Percentiles rank a stretch among this genome's conserved stretches.
phyloP scores from a whole-genome alignment of 2,888 invertebrate species.

The Meteorus colon region DNA sequence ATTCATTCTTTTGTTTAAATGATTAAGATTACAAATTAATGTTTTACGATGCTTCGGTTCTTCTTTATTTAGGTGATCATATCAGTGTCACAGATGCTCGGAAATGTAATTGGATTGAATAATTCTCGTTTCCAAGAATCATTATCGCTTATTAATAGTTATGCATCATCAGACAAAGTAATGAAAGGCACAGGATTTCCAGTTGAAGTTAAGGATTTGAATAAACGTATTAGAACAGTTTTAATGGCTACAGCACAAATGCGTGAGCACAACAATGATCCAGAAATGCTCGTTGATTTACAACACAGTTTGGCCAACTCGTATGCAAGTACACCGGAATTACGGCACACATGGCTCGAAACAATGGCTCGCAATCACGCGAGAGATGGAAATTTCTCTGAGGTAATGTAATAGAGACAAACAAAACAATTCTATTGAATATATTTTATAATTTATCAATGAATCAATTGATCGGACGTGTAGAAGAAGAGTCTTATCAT shows the following conservation, averaged over 20 bases:
- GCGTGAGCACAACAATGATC: constrained; percentile 91
- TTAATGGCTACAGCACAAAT: constrained; percentile 95
- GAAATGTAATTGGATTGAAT: constrained; percentile 91
- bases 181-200: constrained; percentile 95
- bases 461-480: too few relatives aligned
- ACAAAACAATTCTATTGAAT: too few relatives aligned
- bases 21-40: not conserved
- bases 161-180: constrained; percentile 93
- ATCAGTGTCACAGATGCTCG: constrained; percentile 94
- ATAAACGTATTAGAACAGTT: constrained; percentile 93
- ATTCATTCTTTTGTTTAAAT: too few relatives aligned
- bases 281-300: constrained; percentile 92
- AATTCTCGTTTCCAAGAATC: constrained; percentile 97
- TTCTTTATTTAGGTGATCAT: constrained; percentile 85
- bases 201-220: constrained; percentile 93
- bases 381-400: constrained; percentile 88
- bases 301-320: constrained; percentile 95
- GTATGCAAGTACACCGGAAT: constrained; percentile 94
- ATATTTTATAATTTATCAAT: too few relatives aligned
- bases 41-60: not conserved
- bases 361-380: constrained; percentile 92
- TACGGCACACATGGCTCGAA: constrained; percentile 96
- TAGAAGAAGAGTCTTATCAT: too few relatives aligned
- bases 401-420: constrained; percentile 76
- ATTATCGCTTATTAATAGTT: constrained; percentile 92